Evolutionary conservation across 2,888 invertebrate genomes (phyloP).

Genomic region (Drosophila macrospina): DNA sequence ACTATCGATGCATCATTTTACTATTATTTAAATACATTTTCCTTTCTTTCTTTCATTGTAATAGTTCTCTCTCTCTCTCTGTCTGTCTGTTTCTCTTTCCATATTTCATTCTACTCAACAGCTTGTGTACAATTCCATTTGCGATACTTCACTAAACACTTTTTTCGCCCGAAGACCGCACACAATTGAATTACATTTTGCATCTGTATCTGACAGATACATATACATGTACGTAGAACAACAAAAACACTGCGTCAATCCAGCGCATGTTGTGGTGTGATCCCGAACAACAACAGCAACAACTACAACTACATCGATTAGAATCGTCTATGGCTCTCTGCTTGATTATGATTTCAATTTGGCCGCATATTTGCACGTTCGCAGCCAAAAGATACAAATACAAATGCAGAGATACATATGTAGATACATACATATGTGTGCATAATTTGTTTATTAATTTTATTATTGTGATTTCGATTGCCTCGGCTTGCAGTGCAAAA

Average conservation of each 20-base stretch:
- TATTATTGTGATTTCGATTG: slow-evolving; percentile 25
- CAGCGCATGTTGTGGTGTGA: slow-evolving; percentile 18
- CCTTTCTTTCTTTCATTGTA: slow-evolving; percentile 1
- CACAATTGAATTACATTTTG: slow-evolving; percentile 23
- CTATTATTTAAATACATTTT: background rate
- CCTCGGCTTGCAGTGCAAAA: slow-evolving; percentile 22
- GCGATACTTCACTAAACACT: slow-evolving; percentile 23
- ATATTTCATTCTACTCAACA: slow-evolving; percentile 28
- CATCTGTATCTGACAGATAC: slow-evolving; percentile 46
- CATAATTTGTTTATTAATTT: slow-evolving; percentile 66
- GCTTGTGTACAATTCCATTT: slow-evolving; percentile 24
- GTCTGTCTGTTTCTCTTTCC: background rate
- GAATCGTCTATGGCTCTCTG: slow-evolving; percentile 1
- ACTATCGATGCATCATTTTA: background rate
- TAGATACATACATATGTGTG: slow-evolving; percentile 8
- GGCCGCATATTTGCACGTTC: slow-evolving; percentile 54
- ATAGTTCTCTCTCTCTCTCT: background rate
- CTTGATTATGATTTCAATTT: slow-evolving; percentile 32
- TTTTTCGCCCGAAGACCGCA: slow-evolving; percentile 21
- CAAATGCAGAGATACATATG: slow-evolving; percentile 17
- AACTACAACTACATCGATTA: slow-evolving; percentile 25
- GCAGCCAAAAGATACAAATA: slow-evolving; percentile 35
- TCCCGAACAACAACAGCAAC: slow-evolving; percentile 14
- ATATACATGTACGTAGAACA: background rate
- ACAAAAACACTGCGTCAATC: background rate